A percentile compares a stretch with the other conserved stretches of the same genome.
phyloP scores from a whole-genome alignment of 2,113 vertebrate species.

The Corythoichthys intestinalis region DNA sequence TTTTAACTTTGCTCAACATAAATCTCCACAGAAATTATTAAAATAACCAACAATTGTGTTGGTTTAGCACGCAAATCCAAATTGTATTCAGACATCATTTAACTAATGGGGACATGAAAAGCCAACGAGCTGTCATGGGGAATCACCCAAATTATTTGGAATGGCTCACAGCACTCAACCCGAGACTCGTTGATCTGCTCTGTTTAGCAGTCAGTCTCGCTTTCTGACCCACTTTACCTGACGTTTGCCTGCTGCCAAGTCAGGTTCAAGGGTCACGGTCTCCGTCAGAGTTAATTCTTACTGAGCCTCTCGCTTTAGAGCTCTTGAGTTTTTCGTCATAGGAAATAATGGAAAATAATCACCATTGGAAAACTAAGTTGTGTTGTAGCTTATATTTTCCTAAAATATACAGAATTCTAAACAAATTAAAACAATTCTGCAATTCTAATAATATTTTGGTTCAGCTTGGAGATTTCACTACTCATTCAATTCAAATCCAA shows the following conservation, averaged over 20 bases:
- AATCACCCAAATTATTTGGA: not conserved
- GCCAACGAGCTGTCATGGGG: not conserved
- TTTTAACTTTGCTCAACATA: no score
- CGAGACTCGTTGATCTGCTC: constrained; percentile 12
- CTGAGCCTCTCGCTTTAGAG: constrained; percentile 11
- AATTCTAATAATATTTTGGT: no score
- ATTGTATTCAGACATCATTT: not conserved
- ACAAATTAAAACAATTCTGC: not conserved
- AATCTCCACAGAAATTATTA: no score
- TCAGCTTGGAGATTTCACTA: no score
- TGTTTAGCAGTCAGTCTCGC: constrained; percentile 32
- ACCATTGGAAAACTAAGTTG: not conserved
- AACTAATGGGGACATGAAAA: not conserved
- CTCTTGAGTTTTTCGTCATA: constrained; percentile 17
- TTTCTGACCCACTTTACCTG: constrained; percentile 26
- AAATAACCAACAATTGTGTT: no score
- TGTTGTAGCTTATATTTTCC: not conserved
- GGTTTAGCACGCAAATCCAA: not conserved
- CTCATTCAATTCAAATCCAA: no score
- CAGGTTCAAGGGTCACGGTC: constrained; percentile 57
- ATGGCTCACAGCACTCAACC: not conserved
- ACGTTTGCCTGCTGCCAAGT: constrained; percentile 36
- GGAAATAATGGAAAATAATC: not conserved
- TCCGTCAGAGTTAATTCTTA: constrained; percentile 33
- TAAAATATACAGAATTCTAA: no score